Percentiles rank a stretch among this genome's conserved stretches.
Conservation (phyloP, 1,140 invertebrate species). For the Physella acuta region DNA sequence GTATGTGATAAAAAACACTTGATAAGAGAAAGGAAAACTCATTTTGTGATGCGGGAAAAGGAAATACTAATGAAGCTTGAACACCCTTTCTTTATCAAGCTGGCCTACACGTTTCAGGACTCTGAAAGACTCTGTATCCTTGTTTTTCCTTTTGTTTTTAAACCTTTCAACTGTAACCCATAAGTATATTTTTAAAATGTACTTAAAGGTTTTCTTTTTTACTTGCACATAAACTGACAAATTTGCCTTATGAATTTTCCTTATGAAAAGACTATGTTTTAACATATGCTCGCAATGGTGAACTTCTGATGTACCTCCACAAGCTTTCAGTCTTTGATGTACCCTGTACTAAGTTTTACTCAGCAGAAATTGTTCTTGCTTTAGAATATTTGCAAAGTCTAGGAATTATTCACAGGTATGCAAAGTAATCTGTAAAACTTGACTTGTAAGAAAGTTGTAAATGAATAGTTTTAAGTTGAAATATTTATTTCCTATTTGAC, state of each 20-base stretch:
- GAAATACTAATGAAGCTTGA: slow-evolving; percentile 70
- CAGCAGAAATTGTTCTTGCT: slow-evolving; percentile 87
- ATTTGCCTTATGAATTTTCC: not conserved
- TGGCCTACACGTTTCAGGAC: slow-evolving; percentile 98
- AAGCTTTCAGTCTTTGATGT: slow-evolving; percentile 88
- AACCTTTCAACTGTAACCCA: too few relatives aligned
- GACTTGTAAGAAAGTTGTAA: too few relatives aligned
- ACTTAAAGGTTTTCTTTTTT: not conserved
- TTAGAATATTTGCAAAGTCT: slow-evolving; percentile 89
- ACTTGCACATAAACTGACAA: not conserved
- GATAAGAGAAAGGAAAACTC: slow-evolving; percentile 86
- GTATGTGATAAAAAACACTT: slow-evolving; percentile 93
- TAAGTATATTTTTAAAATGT: too few relatives aligned
- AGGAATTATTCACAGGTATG: slow-evolving; percentile 83
- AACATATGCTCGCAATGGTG: slow-evolving; percentile 91
- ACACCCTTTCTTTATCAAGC: slow-evolving; percentile 83
- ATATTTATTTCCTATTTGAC: slow-evolving; percentile 25
- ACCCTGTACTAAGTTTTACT: slow-evolving; percentile 88
- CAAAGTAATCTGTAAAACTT: not conserved
- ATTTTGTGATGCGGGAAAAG: slow-evolving; percentile 91
- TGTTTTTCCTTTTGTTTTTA: too few relatives aligned
- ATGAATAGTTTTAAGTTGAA: not conserved
- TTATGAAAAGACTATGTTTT: slow-evolving; percentile 86
- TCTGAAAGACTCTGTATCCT: slow-evolving; percentile 78
- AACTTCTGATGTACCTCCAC: slow-evolving; percentile 87